phyloP scores from a whole-genome alignment of 2,888 invertebrate genomes.

The Drosophila subsilvestris region DNA sequence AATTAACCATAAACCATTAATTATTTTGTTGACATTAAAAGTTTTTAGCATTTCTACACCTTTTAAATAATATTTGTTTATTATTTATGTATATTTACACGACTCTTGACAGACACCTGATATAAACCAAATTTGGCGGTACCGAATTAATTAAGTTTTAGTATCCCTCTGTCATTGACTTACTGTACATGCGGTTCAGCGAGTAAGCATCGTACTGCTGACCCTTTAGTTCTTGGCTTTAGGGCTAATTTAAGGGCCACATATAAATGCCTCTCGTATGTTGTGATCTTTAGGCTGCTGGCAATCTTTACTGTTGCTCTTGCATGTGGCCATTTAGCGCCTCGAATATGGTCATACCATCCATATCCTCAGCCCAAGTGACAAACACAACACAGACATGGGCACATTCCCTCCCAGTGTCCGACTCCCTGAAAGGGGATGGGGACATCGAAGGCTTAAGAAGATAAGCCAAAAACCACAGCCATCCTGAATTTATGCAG shows the following conservation, averaged over 20 bases:
- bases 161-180: too few species aligned
- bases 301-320: conserved; percentile 36
- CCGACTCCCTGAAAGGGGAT: neutral
- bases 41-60: neutral
- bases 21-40: neutral
- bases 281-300: conserved; percentile 50
- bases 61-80: neutral
- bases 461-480: conserved; percentile 63
- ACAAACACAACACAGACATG: conserved; percentile 18
- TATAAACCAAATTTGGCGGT: neutral
- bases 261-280: conserved; percentile 36
- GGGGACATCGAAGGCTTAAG: conserved; percentile 27
- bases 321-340: conserved; percentile 65
- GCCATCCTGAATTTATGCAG: conserved; percentile 64
- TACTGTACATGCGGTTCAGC: too few species aligned
- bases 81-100: neutral
- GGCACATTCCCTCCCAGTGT: conserved; percentile 2
- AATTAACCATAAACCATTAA: neutral
- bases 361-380: conserved; percentile 11
- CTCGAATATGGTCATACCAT: conserved; percentile 38
- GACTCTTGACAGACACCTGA: neutral
- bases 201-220: conserved; percentile 3
- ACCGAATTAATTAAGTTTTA: neutral
- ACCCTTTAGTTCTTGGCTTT: conserved; percentile 38
- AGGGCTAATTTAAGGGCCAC: conserved; percentile 53